Conservation (phyloP, 2,113 vertebrate genomes). For the Drymodes brunneopygia region DNA sequence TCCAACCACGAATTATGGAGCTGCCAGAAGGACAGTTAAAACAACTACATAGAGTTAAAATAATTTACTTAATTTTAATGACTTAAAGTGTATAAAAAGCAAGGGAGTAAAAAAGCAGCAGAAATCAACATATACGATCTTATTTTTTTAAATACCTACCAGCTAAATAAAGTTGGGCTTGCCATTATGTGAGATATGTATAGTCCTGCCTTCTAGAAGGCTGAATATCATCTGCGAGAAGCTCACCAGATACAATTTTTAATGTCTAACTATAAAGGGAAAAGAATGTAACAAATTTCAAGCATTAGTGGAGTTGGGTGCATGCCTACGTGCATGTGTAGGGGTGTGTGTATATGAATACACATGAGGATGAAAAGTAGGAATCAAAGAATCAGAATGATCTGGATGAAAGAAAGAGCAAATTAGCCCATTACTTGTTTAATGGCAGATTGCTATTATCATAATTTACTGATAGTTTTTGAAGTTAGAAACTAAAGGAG, state of each 20-base stretch:
- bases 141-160: neutral
- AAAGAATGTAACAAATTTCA: slow-evolving; percentile 41
- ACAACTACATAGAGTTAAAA: neutral
- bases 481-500: neutral
- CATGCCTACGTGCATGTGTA: neutral
- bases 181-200: neutral
- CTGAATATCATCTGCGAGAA: neutral
- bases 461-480: neutral
- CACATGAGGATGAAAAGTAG: neutral
- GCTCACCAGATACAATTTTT: neutral
- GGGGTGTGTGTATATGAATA: neutral
- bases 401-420: neutral
- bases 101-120: neutral
- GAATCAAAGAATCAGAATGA: neutral
- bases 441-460: neutral
- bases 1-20: neutral
- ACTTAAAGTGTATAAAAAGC: neutral
- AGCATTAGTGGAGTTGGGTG: neutral
- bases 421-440: neutral
- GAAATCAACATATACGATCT: neutral
- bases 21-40: neutral
- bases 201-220: neutral
- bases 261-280: slow-evolving; percentile 29
- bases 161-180: neutral
- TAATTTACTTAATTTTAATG: neutral